Percentiles rank a stretch among this genome's conserved stretches.
Conservation (phyloP, 2,797 vertebrate species). For the Manis pentadactyla region DNA sequence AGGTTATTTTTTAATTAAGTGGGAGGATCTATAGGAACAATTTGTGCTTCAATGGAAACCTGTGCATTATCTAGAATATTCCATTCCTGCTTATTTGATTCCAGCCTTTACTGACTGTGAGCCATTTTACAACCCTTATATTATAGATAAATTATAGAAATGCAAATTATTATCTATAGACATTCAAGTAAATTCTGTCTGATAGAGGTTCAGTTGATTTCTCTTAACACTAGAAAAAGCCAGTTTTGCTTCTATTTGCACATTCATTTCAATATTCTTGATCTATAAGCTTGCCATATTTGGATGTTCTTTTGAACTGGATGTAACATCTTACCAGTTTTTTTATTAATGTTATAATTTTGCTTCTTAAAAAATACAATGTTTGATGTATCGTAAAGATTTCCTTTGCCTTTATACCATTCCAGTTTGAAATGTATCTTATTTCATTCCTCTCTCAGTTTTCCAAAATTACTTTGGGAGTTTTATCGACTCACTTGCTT, state of each 20-base stretch:
- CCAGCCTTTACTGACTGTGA: neutral
- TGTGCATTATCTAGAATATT: neutral
- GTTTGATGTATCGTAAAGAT: neutral
- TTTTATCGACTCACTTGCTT: neutral
- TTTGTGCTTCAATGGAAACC: neutral
- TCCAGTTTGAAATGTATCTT: neutral
- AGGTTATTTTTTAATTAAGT: neutral
- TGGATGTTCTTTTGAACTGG: neutral
- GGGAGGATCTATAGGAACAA: neutral
- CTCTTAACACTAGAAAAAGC: neutral
- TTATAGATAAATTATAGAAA: neutral
- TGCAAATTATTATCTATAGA: neutral
- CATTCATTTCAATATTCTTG: neutral
- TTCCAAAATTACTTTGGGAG: neutral
- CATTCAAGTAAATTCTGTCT: neutral
- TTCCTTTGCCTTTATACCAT: neutral
- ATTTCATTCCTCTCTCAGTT: neutral
- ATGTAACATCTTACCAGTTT: neutral
- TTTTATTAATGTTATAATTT: neutral
- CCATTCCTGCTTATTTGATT: neutral
- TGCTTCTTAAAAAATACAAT: neutral
- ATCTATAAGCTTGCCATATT: neutral
- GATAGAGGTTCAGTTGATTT: neutral
- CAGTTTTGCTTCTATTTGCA: neutral
- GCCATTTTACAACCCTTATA: neutral